Evolutionary conservation across 2,113 vertebrate species (phyloP).

Genomic region (Polypterus senegalus): DNA sequence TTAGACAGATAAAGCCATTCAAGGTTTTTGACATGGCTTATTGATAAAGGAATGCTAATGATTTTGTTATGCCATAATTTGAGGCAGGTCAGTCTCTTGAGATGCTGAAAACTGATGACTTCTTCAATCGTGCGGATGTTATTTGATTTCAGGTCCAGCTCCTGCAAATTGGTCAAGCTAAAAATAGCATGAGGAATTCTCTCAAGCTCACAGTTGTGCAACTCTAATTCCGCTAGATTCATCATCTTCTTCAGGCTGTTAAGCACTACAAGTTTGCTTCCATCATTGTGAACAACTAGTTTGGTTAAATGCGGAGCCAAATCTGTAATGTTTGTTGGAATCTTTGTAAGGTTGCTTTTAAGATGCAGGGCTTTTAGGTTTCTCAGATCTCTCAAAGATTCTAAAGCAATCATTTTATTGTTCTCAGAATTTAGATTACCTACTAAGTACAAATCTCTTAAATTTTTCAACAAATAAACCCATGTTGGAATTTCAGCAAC

Average conservation of each 20-base stretch:
- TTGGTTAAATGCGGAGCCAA: conserved; percentile 85
- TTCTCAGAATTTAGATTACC: conserved; percentile 97
- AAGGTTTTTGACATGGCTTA: conserved; percentile 85
- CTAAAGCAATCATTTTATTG: conserved; percentile 96
- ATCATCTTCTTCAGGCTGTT: conserved; percentile 98
- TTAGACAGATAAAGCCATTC: conserved; percentile 89
- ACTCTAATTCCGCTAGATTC: conserved; percentile 82
- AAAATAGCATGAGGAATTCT: conserved; percentile 95
- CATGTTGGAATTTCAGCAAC: conserved; percentile 93
- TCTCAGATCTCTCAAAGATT: conserved; percentile 84
- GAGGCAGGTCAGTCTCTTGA: conserved; percentile 88
- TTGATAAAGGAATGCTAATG: conserved; percentile 81
- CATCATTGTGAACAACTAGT: conserved; percentile 90
- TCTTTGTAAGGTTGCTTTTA: conserved; percentile 96
- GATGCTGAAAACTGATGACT: conserved; percentile 94
- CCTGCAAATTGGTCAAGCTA: conserved; percentile 89
- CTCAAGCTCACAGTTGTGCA: conserved; percentile 93
- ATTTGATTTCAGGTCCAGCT: conserved; percentile 92
- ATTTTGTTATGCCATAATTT: conserved; percentile 98
- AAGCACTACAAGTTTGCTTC: conserved; percentile 87
- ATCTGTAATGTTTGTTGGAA: conserved; percentile 93
- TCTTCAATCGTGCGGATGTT: conserved; percentile 95
- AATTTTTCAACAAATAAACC: conserved; percentile 87
- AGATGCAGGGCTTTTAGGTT: conserved; percentile 85
- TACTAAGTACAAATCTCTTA: conserved; percentile 81